Conservation (phyloP, 2,888 invertebrate species). For the Cephus runcator region DNA sequence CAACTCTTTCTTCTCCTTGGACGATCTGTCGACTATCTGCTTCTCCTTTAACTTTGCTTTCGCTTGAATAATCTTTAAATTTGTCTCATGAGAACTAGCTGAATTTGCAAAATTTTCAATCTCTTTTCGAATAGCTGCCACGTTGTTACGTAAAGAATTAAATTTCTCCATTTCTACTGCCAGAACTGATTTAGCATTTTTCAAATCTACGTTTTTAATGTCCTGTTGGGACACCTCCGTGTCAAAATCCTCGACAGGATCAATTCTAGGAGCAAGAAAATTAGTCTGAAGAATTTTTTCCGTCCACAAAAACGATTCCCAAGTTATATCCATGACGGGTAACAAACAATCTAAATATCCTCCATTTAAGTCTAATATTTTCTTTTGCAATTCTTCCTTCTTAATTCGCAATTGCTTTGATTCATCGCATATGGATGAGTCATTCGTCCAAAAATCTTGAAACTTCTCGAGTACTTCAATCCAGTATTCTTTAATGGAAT, state of each 20-base stretch:
- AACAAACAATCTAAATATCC: slow-evolving; percentile 28
- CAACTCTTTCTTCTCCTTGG: slow-evolving; percentile 45
- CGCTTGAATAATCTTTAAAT: slow-evolving; percentile 20
- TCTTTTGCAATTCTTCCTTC: slow-evolving; percentile 43
- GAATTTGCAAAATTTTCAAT: slow-evolving; percentile 36
- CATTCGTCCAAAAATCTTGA: slow-evolving; percentile 17
- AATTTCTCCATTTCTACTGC: slow-evolving; percentile 29
- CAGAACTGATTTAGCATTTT: slow-evolving; percentile 21
- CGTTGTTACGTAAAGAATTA: slow-evolving; percentile 20
- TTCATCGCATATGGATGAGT: slow-evolving; percentile 38
- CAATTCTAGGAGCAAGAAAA: not conserved
- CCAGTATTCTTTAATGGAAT: slow-evolving; percentile 31
- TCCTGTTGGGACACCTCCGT: not conserved
- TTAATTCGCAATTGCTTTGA: slow-evolving; percentile 43
- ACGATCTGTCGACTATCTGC: slow-evolving; percentile 37
- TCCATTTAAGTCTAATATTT: slow-evolving; percentile 28
- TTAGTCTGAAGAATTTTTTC: slow-evolving; percentile 26
- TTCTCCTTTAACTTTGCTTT: slow-evolving; percentile 32
- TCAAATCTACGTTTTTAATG: slow-evolving; percentile 12
- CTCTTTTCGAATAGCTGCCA: slow-evolving; percentile 27
- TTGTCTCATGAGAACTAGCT: slow-evolving; percentile 31
- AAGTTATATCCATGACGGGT: slow-evolving; percentile 29
- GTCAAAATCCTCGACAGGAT: not conserved
- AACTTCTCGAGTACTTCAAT: slow-evolving; percentile 22
- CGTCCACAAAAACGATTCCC: slow-evolving; percentile 34